phyloP scores from a whole-genome alignment of 2,797 vertebrate genomes.

The Merluccius polli region DNA sequence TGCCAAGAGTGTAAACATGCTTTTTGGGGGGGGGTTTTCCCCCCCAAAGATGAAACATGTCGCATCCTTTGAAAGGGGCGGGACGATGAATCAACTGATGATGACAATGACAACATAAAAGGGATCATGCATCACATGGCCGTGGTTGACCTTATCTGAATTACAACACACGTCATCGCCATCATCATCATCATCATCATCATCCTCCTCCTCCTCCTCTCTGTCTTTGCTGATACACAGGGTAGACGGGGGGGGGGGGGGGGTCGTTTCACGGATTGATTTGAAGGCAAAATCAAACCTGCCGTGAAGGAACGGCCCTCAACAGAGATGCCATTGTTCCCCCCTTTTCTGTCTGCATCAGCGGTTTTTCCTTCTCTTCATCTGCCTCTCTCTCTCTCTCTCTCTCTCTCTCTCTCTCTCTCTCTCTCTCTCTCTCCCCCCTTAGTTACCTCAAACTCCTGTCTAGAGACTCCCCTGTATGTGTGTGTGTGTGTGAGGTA shows the following conservation, averaged over 20 bases:
- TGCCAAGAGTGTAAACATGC: constrained; percentile 32
- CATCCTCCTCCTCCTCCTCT: background rate
- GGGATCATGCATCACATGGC: too few relatives aligned
- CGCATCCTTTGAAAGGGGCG: constrained; percentile 31
- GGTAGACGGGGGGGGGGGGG: constrained; percentile 16
- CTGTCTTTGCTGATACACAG: background rate
- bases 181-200: background rate
- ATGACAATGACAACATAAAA: too few relatives aligned
- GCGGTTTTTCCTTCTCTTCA: constrained; percentile 37
- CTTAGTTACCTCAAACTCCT: constrained; percentile 45
- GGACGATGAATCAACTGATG: background rate
- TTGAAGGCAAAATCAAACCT: constrained; percentile 48
- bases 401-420: constrained; percentile 36
- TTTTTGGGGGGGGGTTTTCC: too few relatives aligned
- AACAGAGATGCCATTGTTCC: constrained; percentile 69
- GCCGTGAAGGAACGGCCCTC: constrained; percentile 42
- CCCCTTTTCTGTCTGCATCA: constrained; percentile 55
- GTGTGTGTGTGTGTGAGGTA: constrained; percentile 57
- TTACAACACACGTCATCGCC: too few relatives aligned
- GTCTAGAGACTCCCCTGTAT: constrained; percentile 57
- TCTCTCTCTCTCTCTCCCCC: constrained; percentile 44
- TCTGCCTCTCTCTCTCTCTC: constrained; percentile 40
- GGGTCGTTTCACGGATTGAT: constrained; percentile 36
- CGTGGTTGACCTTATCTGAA: too few relatives aligned
- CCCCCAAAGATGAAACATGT: constrained; percentile 34